phyloP scores from a whole-genome alignment of 2,888 invertebrate species.

The Rhingia rostrata region DNA sequence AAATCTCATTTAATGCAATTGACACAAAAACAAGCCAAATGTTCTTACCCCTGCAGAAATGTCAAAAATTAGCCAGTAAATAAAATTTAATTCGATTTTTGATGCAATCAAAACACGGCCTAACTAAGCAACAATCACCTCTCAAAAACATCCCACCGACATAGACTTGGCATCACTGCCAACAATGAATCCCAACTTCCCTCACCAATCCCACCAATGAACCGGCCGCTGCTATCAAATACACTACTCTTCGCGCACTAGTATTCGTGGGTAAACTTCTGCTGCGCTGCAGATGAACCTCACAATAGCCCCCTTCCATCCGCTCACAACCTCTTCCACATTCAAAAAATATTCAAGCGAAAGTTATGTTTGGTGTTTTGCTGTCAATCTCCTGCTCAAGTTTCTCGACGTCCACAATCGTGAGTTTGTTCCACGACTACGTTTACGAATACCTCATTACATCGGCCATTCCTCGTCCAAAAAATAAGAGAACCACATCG shows the following conservation, averaged over 20 bases:
- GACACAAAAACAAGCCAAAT: no score
- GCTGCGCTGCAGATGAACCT: constrained; percentile 58
- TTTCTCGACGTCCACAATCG: constrained; percentile 50
- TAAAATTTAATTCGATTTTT: no score
- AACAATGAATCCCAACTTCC: constrained; percentile 6
- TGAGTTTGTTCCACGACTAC: constrained; percentile 33
- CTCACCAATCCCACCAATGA: constrained; percentile 2
- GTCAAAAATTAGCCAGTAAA: no score
- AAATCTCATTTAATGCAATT: no score
- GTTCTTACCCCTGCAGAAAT: no score
- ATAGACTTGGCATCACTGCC: constrained; percentile 23
- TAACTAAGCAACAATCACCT: no score
- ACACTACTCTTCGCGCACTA: neutral
- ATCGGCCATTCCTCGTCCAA: constrained; percentile 22
- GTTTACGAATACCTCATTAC: constrained; percentile 26
- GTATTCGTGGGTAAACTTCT: constrained; percentile 36
- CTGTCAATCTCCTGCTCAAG: constrained; percentile 72
- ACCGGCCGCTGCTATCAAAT: neutral
- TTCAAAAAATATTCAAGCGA: constrained; percentile 69
- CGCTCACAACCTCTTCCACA: constrained; percentile 10
- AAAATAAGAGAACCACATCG: constrained; percentile 8
- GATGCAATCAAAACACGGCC: no score
- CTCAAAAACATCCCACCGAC: neutral
- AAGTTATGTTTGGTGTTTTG: constrained; percentile 75
- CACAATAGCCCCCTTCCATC: constrained; percentile 27